These are phyloP conservation scores for Contarinia nasturtii DNA, from an alignment of 1,140 invertebrate species.

Conservation along the genomic window DNA sequence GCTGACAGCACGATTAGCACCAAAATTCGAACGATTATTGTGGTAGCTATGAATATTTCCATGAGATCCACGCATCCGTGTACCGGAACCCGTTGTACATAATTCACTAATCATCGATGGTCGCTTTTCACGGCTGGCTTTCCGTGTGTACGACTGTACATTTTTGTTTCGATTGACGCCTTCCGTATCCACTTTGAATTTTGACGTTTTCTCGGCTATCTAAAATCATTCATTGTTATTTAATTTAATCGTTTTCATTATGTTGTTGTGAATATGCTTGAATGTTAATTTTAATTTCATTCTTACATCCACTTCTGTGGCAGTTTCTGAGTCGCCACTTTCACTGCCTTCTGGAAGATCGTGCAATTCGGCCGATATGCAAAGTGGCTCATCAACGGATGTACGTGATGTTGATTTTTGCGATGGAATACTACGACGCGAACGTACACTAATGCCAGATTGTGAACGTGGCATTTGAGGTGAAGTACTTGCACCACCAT, in stretches of 20 bases:
- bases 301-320: constrained; percentile 50
- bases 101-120: constrained; percentile 24
- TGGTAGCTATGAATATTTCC: constrained; percentile 23
- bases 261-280: too few relatives aligned
- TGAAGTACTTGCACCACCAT: constrained; percentile 15
- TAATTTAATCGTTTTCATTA: background rate
- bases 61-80: constrained; percentile 21
- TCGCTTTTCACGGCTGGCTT: constrained; percentile 19
- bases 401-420: constrained; percentile 24
- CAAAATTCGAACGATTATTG: constrained; percentile 19
- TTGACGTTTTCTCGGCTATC: constrained; percentile 49
- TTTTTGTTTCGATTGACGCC: constrained; percentile 24
- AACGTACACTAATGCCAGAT: constrained; percentile 22
- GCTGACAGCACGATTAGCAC: constrained; percentile 22
- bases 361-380: constrained; percentile 25
- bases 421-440: constrained; percentile 22
- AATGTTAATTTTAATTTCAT: too few relatives aligned
- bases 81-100: constrained; percentile 21
- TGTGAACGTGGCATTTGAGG: constrained; percentile 26
- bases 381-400: constrained; percentile 38
- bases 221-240: constrained; percentile 3
- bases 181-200: constrained; percentile 54
- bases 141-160: constrained; percentile 17
- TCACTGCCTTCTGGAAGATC: constrained; percentile 38
- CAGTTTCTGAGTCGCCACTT: constrained; percentile 45